Evolutionary conservation across 2,888 invertebrate genomes (phyloP).

Genomic region (Drosophila subquinaria): DNA sequence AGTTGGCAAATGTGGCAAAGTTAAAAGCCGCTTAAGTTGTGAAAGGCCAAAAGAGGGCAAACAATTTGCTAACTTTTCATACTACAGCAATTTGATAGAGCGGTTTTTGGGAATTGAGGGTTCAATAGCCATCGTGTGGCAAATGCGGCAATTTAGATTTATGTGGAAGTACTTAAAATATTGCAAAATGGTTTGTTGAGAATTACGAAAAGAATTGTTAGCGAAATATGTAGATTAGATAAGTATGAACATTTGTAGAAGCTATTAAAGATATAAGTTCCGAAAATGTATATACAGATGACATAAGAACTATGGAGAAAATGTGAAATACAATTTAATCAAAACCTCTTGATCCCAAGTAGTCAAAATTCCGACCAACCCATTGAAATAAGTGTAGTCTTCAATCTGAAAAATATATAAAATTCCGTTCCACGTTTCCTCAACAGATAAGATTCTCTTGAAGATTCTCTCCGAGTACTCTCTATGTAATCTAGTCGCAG

Average conservation of each 20-base stretch:
- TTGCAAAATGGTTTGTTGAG: slow-evolving; percentile 11
- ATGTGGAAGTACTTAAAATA: slow-evolving; percentile 23
- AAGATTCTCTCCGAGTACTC: slow-evolving; percentile 1
- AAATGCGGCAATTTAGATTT: slow-evolving; percentile 40
- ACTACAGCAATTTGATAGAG: slow-evolving; percentile 26
- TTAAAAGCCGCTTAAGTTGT: slow-evolving; percentile 56
- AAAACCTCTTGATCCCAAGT: background rate
- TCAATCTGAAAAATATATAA: background rate
- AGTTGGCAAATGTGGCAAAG: slow-evolving; percentile 56
- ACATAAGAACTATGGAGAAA: no score
- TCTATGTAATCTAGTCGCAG: slow-evolving; percentile 30
- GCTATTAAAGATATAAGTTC: no score
- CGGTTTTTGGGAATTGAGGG: background rate
- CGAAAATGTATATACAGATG: no score
- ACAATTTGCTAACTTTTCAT: slow-evolving; percentile 56
- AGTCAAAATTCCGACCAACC: background rate
- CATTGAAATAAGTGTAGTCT: background rate
- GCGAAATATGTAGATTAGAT: no score
- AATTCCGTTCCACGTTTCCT: slow-evolving; percentile 27
- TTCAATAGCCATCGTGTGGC: slow-evolving; percentile 49
- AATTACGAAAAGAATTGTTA: slow-evolving; percentile 17
- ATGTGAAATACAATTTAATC: no score
- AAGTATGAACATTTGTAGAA: no score
- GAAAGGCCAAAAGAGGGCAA: slow-evolving; percentile 34
- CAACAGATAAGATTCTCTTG: slow-evolving; percentile 39